phyloP scores from a whole-genome alignment of 2,888 invertebrate genomes.

The Myopa testacea region DNA sequence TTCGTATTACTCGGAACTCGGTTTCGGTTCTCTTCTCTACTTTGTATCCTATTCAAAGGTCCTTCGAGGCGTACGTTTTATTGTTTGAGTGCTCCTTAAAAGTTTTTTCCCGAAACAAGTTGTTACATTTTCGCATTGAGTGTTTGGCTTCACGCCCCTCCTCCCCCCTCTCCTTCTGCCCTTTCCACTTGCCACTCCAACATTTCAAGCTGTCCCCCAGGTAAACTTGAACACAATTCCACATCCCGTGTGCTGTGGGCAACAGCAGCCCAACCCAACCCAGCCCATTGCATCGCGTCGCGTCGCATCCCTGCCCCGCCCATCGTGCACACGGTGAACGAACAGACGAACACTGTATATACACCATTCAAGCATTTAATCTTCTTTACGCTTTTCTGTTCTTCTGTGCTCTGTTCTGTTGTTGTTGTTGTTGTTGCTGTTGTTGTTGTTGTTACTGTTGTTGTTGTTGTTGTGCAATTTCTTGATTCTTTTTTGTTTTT shows the following conservation, averaged over 20 bases:
- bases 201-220: slow-evolving; percentile 1
- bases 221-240: slow-evolving; percentile 5
- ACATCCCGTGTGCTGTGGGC: not conserved
- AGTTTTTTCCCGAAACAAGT: not conserved
- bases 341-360: slow-evolving; percentile 50
- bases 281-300: slow-evolving; percentile 4
- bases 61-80: not conserved
- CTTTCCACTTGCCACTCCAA: not conserved
- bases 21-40: no score
- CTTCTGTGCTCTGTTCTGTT: slow-evolving; percentile 33
- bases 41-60: not conserved
- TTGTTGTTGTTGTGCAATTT: slow-evolving; percentile 33
- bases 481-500: slow-evolving; percentile 22
- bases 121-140: not conserved
- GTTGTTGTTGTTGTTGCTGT: slow-evolving; percentile 30
- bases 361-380: slow-evolving; percentile 63
- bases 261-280: slow-evolving; percentile 20
- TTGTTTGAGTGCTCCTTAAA: not conserved
- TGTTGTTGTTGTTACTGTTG: slow-evolving; percentile 37
- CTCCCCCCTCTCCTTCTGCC: not conserved
- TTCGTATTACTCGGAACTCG: no score
- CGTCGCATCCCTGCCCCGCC: slow-evolving; percentile 25
- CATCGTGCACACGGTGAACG: slow-evolving; percentile 31
- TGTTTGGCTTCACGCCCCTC: not conserved
- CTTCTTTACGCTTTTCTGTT: slow-evolving; percentile 39